Evolutionary conservation across 2,797 vertebrate species (phyloP).

Genomic region (Orestias chungarensis): DNA sequence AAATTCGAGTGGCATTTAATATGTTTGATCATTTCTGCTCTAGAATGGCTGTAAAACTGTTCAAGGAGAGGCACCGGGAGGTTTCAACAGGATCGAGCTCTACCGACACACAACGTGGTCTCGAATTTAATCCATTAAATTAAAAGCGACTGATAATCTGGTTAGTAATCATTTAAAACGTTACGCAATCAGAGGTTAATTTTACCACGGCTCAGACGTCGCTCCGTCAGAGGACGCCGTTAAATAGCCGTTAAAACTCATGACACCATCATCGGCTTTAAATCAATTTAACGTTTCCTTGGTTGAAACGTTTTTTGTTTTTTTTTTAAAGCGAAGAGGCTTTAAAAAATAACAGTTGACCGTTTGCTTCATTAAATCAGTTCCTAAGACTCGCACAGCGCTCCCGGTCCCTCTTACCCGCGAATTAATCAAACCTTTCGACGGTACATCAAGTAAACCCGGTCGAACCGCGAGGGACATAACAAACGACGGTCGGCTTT

Average conservation of each 20-base stretch:
- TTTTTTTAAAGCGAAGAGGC: not conserved
- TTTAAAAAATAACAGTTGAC: not conserved
- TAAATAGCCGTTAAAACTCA: not conserved
- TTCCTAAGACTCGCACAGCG: not conserved
- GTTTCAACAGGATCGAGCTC: not conserved
- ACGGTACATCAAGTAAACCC: not conserved
- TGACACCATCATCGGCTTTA: too few species aligned
- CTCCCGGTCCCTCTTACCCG: not conserved
- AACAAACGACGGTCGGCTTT: too few species aligned
- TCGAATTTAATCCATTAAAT: not conserved
- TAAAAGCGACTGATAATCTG: not conserved
- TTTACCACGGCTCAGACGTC: not conserved
- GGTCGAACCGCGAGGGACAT: not conserved
- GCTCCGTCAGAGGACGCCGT: not conserved
- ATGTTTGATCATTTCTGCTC: not conserved
- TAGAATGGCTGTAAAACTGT: not conserved
- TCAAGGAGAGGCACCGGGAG: not conserved
- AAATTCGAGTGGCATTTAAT: not conserved
- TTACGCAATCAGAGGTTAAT: constrained; percentile 18
- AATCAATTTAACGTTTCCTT: not conserved
- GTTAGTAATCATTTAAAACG: not conserved
- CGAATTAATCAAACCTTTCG: constrained; percentile 31
- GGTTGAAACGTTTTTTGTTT: too few species aligned
- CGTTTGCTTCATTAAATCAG: fast-evolving
- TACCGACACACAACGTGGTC: not conserved